These are phyloP conservation scores for Phragmatobia fuliginosa DNA, from an alignment of 2,888 invertebrate species.

Conservation along the genomic window DNA sequence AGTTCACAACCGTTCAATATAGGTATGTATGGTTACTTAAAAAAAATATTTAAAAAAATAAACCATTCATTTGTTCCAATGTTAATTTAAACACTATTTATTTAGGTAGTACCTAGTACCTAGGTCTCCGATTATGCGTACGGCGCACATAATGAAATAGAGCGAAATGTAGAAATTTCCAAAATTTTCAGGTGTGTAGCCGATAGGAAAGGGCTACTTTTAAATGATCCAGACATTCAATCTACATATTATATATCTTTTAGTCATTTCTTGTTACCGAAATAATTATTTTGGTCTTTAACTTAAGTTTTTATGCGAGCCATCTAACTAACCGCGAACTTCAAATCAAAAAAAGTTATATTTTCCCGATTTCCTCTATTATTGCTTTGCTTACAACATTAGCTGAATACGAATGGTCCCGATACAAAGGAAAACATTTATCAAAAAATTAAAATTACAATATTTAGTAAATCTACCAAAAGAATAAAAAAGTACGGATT, in stretches of 20 bases:
- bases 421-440: no score
- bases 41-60: constrained; percentile 25
- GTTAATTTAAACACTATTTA: background rate
- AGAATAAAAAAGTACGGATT: no score
- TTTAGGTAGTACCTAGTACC: background rate
- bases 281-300: background rate
- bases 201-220: background rate
- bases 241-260: no score
- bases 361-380: background rate
- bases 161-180: background rate
- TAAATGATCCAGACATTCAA: background rate
- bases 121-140: background rate
- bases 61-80: constrained; percentile 19
- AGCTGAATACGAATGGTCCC: background rate
- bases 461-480: no score
- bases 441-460: no score
- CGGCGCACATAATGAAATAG: background rate
- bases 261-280: background rate
- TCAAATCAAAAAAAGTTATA: background rate
- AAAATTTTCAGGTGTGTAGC: background rate
- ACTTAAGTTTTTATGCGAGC: background rate
- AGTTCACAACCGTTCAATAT: constrained; percentile 56
- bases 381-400: background rate
- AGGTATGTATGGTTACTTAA: constrained; percentile 8
- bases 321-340: background rate